Percentiles rank a stretch among this genome's conserved stretches.
Evolutionary conservation across 1,140 invertebrate species (phyloP).

Genomic region (Apis laboriosa): DNA sequence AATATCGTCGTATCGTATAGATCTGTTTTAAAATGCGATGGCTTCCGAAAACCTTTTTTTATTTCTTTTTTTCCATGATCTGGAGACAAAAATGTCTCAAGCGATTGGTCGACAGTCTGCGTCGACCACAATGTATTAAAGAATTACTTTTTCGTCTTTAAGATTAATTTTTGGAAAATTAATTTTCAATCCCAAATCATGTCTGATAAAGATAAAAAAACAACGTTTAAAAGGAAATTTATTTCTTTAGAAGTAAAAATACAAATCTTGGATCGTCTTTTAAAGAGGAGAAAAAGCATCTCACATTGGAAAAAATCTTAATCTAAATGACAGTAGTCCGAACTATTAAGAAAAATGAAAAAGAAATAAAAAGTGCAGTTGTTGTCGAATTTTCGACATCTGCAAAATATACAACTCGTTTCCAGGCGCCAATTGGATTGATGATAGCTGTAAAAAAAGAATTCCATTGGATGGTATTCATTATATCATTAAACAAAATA

Average conservation of each 20-base stretch:
- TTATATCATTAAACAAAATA: too few species aligned
- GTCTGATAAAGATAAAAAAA: conserved; percentile 20
- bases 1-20: too few species aligned
- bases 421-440: conserved; percentile 1
- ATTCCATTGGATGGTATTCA: conserved; percentile 18
- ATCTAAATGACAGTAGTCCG: conserved; percentile 33
- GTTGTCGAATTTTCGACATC: background rate
- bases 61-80: background rate
- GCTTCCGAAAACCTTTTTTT: too few species aligned
- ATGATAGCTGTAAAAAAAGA: conserved; percentile 32
- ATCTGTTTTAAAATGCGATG: too few species aligned
- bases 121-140: conserved; percentile 27
- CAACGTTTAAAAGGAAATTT: conserved; percentile 9
- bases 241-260: conserved; percentile 11
- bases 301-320: conserved; percentile 32
- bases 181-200: conserved; percentile 28
- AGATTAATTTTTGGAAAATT: conserved; percentile 17
- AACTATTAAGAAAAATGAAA: conserved; percentile 36
- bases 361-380: conserved; percentile 32
- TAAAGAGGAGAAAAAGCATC: conserved; percentile 28
- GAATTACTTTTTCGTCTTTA: background rate
- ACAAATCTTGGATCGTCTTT: background rate
- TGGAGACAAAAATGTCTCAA: background rate
- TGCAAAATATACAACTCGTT: too few species aligned
- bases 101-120: background rate